These are phyloP conservation scores for Hirtodrosophila duncani DNA, from an alignment of 2,888 invertebrate genomes.

Conservation along the genomic window DNA sequence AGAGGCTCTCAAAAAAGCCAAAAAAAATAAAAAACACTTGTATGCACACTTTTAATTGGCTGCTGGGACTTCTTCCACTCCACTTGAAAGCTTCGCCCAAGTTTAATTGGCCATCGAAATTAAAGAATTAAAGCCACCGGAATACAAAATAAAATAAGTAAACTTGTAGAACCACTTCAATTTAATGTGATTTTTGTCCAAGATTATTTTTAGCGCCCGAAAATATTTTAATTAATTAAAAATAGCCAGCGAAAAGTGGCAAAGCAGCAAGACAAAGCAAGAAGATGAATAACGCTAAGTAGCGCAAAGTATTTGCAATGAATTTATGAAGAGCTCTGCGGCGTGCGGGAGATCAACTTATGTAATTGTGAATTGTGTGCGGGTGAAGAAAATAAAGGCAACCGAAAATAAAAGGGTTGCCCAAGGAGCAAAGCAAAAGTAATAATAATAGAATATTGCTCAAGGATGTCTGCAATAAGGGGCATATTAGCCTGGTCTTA, in stretches of 20 bases:
- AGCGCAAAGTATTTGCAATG: slow-evolving; percentile 37
- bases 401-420: neutral
- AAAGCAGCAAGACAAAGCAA: slow-evolving; percentile 8
- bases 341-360: slow-evolving; percentile 5
- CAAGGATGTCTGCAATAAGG: slow-evolving; percentile 25
- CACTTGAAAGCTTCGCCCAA: slow-evolving; percentile 14
- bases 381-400: neutral
- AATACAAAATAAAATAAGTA: no score
- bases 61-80: slow-evolving; percentile 23
- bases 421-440: slow-evolving; percentile 7
- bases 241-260: slow-evolving; percentile 29
- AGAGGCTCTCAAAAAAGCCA: slow-evolving; percentile 16
- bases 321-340: slow-evolving; percentile 37
- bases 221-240: slow-evolving; percentile 59
- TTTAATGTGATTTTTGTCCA: slow-evolving; percentile 27
- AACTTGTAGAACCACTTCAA: no score
- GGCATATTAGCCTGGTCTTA: slow-evolving; percentile 21
- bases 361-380: slow-evolving; percentile 30
- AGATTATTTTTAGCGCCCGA: slow-evolving; percentile 18
- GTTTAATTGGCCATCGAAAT: slow-evolving; percentile 37
- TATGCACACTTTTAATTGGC: slow-evolving; percentile 22
- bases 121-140: slow-evolving; percentile 3
- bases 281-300: slow-evolving; percentile 33
- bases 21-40: slow-evolving; percentile 23
- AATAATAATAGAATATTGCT: slow-evolving; percentile 25